Conservation (phyloP, 2,797 vertebrate species). For the Aulostomus chinensis region DNA sequence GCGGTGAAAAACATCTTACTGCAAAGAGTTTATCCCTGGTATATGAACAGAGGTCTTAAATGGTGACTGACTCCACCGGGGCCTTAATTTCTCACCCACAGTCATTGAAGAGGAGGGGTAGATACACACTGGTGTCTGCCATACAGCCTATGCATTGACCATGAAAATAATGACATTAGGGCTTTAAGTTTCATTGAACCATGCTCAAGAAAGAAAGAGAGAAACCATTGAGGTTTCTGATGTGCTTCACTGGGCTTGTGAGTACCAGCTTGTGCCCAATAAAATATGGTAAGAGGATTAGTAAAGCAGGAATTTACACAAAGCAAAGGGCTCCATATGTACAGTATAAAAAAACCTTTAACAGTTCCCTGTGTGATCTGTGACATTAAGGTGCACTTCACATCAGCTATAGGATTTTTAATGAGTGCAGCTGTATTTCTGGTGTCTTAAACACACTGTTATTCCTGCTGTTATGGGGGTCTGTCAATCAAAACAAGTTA, state of each 20-base stretch:
- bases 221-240: conserved; percentile 29
- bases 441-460: too few species aligned
- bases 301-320: conserved; percentile 10
- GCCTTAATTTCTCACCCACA: conserved; percentile 2
- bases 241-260: conserved; percentile 38
- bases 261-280: conserved; percentile 59
- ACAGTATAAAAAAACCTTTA: not conserved
- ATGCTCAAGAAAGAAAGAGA: conserved; percentile 37
- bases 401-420: not conserved
- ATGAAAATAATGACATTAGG: conserved; percentile 52
- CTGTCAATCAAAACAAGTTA: too few species aligned
- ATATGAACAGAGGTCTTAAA: conserved; percentile 12
- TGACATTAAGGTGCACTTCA: not conserved
- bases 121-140: conserved; percentile 30
- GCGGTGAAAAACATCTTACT: too few species aligned
- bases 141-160: conserved; percentile 44
- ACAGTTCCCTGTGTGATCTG: not conserved
- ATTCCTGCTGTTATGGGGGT: too few species aligned
- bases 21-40: not conserved
- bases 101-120: conserved; percentile 4
- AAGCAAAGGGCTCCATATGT: not conserved
- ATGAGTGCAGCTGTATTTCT: not conserved
- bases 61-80: conserved; percentile 10
- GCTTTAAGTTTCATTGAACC: conserved; percentile 37
- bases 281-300: conserved; percentile 67